phyloP scores from a whole-genome alignment of 2,888 invertebrate species.

The Microdon myrmicae region DNA sequence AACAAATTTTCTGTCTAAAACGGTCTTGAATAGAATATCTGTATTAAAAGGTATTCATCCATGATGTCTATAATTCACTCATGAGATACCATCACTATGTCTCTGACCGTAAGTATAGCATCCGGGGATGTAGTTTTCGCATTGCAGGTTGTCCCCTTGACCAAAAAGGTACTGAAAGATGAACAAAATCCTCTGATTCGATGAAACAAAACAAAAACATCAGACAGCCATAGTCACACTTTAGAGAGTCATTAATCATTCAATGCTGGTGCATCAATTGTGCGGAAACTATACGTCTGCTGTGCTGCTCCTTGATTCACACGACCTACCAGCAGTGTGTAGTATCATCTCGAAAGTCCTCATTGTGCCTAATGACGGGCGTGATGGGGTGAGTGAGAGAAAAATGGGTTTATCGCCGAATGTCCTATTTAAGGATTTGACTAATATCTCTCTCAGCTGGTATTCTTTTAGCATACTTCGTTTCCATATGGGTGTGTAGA shows the following conservation, averaged over 20 bases:
- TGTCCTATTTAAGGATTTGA: background rate
- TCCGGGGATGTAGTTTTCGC: too few relatives aligned
- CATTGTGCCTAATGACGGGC: background rate
- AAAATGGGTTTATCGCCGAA: background rate
- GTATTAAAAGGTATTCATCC: too few relatives aligned
- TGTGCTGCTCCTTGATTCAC: slow-evolving; percentile 2
- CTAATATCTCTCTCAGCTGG: too few relatives aligned
- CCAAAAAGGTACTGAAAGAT: too few relatives aligned
- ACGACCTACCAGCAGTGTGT: background rate
- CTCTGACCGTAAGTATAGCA: too few relatives aligned
- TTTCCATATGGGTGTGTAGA: too few relatives aligned
- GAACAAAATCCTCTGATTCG: slow-evolving; percentile 14
- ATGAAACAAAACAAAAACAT: slow-evolving; percentile 33
- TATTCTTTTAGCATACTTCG: too few relatives aligned
- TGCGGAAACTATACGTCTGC: slow-evolving; percentile 27
- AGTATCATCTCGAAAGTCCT: slow-evolving; percentile 10
- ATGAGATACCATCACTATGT: too few relatives aligned
- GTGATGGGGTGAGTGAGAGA: background rate
- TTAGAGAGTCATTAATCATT: slow-evolving; percentile 53
- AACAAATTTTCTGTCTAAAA: too few relatives aligned
- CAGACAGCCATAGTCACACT: slow-evolving; percentile 38
- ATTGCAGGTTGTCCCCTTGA: slow-evolving; percentile 39
- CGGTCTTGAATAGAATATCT: too few relatives aligned
- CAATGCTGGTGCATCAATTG: slow-evolving; percentile 53
- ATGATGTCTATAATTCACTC: too few relatives aligned